A percentile compares a stretch with the other conserved stretches of the same genome.
phyloP scores from a whole-genome alignment of 1,140 invertebrate species.

The Hyles vespertilio region DNA sequence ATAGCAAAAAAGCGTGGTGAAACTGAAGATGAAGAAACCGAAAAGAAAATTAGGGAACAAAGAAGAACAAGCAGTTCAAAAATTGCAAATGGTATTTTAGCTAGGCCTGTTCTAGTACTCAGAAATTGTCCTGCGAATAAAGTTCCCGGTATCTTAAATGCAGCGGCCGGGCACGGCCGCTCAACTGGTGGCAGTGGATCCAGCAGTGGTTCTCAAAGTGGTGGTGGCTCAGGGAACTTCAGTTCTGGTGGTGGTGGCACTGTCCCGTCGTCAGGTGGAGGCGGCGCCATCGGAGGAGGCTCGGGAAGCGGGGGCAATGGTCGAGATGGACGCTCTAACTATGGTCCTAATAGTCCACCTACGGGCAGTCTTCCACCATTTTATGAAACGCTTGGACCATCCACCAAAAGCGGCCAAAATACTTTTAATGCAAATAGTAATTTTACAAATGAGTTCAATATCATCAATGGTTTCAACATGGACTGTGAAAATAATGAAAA shows the following conservation, averaged over 20 bases:
- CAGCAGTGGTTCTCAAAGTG: slow-evolving; percentile 72
- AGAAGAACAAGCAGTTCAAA: slow-evolving; percentile 77
- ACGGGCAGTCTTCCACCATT: slow-evolving; percentile 89
- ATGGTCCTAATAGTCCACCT: slow-evolving; percentile 88
- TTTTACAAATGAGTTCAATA: slow-evolving; percentile 75
- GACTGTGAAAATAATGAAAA: slow-evolving; percentile 83
- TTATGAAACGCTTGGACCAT: slow-evolving; percentile 83
- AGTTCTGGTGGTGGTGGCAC: slow-evolving; percentile 73
- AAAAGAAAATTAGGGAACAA: slow-evolving; percentile 77
- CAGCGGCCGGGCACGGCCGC: slow-evolving; percentile 86
- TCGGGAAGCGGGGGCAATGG: slow-evolving; percentile 82
- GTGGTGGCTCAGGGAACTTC: slow-evolving; percentile 74
- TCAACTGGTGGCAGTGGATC: slow-evolving; percentile 77
- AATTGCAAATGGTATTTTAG: slow-evolving; percentile 75
- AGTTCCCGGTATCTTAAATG: slow-evolving; percentile 77
- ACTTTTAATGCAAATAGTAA: slow-evolving; percentile 75
- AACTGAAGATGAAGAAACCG: slow-evolving; percentile 79
- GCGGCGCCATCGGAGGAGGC: slow-evolving; percentile 77
- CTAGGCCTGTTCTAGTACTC: slow-evolving; percentile 62
- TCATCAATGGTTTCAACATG: slow-evolving; percentile 81
- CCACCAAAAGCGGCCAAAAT: slow-evolving; percentile 83
- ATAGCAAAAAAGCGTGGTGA: slow-evolving; percentile 86
- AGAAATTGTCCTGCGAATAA: slow-evolving; percentile 74
- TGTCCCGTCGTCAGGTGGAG: slow-evolving; percentile 76
- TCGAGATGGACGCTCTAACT: slow-evolving; percentile 85